Conservation (phyloP, 2,797 vertebrate species). For the Clarias pachynema region DNA sequence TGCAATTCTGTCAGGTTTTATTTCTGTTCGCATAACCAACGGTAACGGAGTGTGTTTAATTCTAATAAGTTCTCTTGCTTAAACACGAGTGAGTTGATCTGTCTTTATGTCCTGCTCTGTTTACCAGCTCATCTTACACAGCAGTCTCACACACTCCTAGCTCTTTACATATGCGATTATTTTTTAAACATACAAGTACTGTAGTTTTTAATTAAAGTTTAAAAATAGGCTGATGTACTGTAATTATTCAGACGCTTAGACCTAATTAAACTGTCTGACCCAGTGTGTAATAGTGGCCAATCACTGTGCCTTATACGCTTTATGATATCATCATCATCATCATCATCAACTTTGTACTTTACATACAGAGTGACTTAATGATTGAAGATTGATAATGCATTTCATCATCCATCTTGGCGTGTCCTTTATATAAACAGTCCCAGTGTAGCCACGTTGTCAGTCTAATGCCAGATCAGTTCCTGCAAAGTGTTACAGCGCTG, state of each 20-base stretch:
- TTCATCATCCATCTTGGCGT: background rate
- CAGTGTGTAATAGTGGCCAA: background rate
- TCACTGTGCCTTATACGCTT: background rate
- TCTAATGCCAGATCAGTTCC: background rate
- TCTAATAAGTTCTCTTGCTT: background rate
- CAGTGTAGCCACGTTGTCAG: too few relatives aligned
- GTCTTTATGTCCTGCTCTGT: background rate
- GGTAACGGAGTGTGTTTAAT: background rate
- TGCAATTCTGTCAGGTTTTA: background rate
- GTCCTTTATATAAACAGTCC: background rate
- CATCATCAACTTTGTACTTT: background rate
- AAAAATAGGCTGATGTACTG: background rate
- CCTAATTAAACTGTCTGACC: background rate
- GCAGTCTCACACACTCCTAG: background rate
- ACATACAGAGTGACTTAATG: background rate
- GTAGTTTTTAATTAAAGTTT: background rate
- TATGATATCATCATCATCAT: background rate
- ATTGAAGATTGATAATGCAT: background rate
- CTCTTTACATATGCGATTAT: background rate
- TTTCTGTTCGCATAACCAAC: background rate
- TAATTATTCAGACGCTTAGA: conserved; percentile 12
- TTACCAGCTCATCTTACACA: conserved; percentile 7
- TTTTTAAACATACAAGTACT: background rate
- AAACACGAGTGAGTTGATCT: background rate
- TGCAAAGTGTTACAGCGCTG: background rate